Base-by-base conservation (phyloP, 2,797 vertebrate species). In the Chloroceryle inda region DNA sequence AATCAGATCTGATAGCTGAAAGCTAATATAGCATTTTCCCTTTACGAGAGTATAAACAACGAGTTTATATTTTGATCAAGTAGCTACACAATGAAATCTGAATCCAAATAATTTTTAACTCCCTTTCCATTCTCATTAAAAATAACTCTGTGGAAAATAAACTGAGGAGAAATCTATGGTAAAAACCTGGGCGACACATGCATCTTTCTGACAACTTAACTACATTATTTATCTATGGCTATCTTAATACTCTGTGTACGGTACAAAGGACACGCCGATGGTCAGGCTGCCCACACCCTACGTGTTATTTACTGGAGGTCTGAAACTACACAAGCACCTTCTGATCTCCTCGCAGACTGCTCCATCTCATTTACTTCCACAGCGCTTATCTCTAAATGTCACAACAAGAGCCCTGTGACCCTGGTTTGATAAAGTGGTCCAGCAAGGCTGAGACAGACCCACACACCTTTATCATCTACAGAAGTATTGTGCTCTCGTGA, bases 21-120 rank as follows among this genome's bases (percentile, higher is more conserved):
- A 92, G 92, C 92, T 76, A 92, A 88, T 90, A 85, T 0, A 67
- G 85, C 88, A 40, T 94, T 92, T 82, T 73, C 67, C 71, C 59
- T 85, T 89, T 74, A 82, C 77, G 61, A 73, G 63, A 74, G 69
- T 40, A 90, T 73, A 78, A 95, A 92, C 74, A 94, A 71, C 2
- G 2, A 61, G 71, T 96, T 94, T 90, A 66, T 69, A 88, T 94
- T 94, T 96, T 95, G 89, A 96, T 95, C 84, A 92, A 94, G 86
- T 47, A 88, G 89, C 75, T 86, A 90, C 91, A 93, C 91, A 91
- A 79, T 87, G 88, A 90, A 93, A 96, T 79, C 56, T 63, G 89
- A 94, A 87, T 55, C 92, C 90, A 79, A 95, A 64, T 73, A 56
- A 96, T 96, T 95, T 89, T 88, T 82, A 95, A 79, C 85, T 93